Conservation (phyloP, 2,113 vertebrate genomes). For the Callospermophilus lateralis region DNA sequence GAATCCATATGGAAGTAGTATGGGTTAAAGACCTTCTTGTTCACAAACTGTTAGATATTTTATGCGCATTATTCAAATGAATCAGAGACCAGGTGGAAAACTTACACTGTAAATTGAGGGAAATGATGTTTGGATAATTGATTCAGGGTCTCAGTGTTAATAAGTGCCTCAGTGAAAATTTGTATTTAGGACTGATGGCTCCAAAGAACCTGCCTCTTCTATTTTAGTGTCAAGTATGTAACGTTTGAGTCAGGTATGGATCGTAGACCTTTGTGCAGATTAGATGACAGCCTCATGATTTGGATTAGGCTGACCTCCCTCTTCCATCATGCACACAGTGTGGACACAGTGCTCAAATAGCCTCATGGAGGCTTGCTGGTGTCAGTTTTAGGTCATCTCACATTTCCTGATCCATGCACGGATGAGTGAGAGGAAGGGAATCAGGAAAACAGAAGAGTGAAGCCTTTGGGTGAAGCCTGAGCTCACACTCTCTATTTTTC, state of each 20-base stretch:
- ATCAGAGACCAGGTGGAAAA: neutral
- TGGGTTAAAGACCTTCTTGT: neutral
- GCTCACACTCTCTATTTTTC: neutral
- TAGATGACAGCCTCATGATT: neutral
- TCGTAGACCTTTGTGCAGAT: neutral
- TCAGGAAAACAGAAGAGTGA: neutral
- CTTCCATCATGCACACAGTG: fast-evolving
- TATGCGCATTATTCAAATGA: neutral
- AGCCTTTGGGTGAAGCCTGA: neutral
- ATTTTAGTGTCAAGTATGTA: neutral
- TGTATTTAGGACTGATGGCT: neutral
- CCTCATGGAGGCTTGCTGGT: neutral
- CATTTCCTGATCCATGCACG: neutral
- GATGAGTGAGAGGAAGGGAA: neutral
- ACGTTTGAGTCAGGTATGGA: neutral
- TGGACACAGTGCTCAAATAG: neutral
- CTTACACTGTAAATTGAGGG: neutral
- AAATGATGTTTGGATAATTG: neutral
- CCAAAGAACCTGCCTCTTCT: neutral
- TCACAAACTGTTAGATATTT: neutral
- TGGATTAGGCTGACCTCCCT: neutral
- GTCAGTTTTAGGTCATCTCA: neutral
- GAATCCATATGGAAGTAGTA: neutral
- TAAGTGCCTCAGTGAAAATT: neutral
- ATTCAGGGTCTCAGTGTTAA: neutral